Evolutionary conservation across 2,888 invertebrate species (phyloP).

Genomic region (Deilephila porcellus): DNA sequence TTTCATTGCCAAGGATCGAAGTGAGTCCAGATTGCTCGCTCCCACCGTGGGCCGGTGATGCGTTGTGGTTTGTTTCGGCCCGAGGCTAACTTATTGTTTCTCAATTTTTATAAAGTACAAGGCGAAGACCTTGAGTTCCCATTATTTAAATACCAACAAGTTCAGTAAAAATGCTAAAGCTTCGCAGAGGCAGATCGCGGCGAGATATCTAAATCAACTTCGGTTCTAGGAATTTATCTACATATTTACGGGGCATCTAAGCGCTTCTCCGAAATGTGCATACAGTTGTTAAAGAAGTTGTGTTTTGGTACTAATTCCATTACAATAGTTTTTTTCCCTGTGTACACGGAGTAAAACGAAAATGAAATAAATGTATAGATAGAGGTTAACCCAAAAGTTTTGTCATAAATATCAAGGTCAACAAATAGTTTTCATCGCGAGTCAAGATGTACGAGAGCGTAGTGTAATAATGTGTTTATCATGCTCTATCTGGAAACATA

Average conservation of each 20-base stretch:
- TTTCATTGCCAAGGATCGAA: conserved; percentile 57
- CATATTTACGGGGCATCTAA: conserved; percentile 41
- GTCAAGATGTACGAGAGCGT: conserved; percentile 49
- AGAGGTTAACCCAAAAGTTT: conserved; percentile 58
- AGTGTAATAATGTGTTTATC: conserved; percentile 53
- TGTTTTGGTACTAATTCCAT: background rate
- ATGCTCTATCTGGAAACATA: conserved; percentile 50
- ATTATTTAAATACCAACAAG: conserved; percentile 26
- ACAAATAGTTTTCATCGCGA: conserved; percentile 58
- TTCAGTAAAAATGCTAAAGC: conserved; percentile 18
- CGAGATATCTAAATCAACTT: conserved; percentile 27
- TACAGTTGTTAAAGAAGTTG: background rate
- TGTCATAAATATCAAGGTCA: conserved; percentile 71
- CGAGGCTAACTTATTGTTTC: conserved; percentile 32
- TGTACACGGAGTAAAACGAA: background rate
- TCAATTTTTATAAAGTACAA: conserved; percentile 26
- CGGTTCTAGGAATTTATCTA: conserved; percentile 46
- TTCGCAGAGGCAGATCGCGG: background rate
- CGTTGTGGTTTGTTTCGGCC: conserved; percentile 41
- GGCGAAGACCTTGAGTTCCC: conserved; percentile 11
- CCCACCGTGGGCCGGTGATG: background rate
- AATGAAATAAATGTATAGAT: conserved; percentile 43
- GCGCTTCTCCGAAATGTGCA: conserved; percentile 40
- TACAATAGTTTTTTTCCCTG: background rate
- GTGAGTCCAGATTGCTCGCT: conserved; percentile 51